Conservation (phyloP, 1,140 invertebrate genomes). For the Macrostomum lignano region DNA sequence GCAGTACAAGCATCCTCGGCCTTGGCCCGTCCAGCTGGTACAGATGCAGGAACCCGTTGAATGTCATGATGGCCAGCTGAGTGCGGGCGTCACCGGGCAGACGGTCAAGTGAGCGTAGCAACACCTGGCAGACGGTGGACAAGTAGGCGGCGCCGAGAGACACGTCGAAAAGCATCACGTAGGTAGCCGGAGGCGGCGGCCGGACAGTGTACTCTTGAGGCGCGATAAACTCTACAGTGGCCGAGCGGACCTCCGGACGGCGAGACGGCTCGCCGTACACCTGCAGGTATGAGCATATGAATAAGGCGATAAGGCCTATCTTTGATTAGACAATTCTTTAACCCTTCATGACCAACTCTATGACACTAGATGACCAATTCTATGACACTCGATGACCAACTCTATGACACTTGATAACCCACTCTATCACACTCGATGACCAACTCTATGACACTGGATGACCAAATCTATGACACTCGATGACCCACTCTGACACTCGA, state of each 20-base stretch:
- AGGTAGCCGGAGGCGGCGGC: slow-evolving; percentile 83
- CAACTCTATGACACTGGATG: too few species aligned
- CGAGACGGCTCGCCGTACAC: slow-evolving; percentile 57
- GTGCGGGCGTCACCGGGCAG: slow-evolving; percentile 71
- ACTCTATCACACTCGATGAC: too few species aligned
- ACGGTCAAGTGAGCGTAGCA: too few species aligned
- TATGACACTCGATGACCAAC: too few species aligned
- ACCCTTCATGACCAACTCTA: too few species aligned
- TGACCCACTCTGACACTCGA: too few species aligned
- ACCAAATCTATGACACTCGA: too few species aligned
- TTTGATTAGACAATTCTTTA: not conserved
- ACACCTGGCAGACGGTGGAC: too few species aligned
- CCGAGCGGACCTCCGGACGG: slow-evolving; percentile 70
- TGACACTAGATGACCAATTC: too few species aligned
- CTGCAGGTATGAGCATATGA: slow-evolving; percentile 1
- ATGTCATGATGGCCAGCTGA: slow-evolving; percentile 72
- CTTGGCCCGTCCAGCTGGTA: slow-evolving; percentile 69
- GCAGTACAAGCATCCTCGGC: too few species aligned
- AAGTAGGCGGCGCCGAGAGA: too few species aligned
- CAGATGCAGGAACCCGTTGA: slow-evolving; percentile 66
- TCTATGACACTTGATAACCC: too few species aligned
- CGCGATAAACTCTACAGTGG: slow-evolving; percentile 91
- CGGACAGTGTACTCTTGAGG: slow-evolving; percentile 89
- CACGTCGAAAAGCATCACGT: slow-evolving; percentile 83
- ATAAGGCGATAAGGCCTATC: not conserved